phyloP scores from a whole-genome alignment of 2,888 invertebrate species.

The Drosophila colorata region DNA sequence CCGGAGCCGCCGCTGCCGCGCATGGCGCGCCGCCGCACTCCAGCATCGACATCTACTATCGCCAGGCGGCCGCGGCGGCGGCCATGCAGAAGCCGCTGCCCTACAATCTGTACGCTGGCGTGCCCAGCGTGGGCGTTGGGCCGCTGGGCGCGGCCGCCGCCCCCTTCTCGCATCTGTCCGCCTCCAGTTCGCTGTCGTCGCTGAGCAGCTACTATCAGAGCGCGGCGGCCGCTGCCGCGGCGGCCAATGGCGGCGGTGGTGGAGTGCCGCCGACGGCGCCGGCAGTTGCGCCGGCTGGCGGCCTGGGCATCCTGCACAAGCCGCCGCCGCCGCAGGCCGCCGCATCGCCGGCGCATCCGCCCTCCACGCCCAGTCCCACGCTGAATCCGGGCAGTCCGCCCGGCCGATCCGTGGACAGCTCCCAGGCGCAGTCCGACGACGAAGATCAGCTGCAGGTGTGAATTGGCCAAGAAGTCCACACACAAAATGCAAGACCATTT shows the following conservation, averaged over 20 bases:
- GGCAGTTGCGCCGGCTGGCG: conserved; percentile 8
- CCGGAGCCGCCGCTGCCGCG: conserved; percentile 75
- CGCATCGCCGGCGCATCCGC: conserved; percentile 58
- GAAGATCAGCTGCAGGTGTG: conserved; percentile 85
- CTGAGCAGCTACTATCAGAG: conserved; percentile 87
- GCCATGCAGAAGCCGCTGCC: conserved; percentile 95
- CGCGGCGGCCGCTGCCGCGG: conserved; percentile 72
- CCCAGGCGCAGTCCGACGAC: conserved; percentile 84
- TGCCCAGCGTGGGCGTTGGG: conserved; percentile 82
- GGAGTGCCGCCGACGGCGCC: conserved; percentile 18
- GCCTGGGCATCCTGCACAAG: conserved; percentile 46
- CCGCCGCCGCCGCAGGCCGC: conserved; percentile 39
- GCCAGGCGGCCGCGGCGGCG: conserved; percentile 92
- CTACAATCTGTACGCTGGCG: conserved; percentile 87
- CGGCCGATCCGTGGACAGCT: conserved; percentile 84
- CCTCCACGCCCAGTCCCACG: conserved; percentile 84
- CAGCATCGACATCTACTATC: conserved; percentile 92
- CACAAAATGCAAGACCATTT: conserved; percentile 4
- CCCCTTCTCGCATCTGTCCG: conserved; percentile 86
- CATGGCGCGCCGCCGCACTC: conserved; percentile 87
- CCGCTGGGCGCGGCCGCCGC: conserved; percentile 83
- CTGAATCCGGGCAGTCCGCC: conserved; percentile 85
- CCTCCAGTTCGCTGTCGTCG: conserved; percentile 88
- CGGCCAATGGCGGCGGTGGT: conserved; percentile 28
- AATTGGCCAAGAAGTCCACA: background rate